These are phyloP conservation scores for Orchesellides sinensis DNA, from an alignment of 2,888 invertebrate species.

Conservation along the genomic window DNA sequence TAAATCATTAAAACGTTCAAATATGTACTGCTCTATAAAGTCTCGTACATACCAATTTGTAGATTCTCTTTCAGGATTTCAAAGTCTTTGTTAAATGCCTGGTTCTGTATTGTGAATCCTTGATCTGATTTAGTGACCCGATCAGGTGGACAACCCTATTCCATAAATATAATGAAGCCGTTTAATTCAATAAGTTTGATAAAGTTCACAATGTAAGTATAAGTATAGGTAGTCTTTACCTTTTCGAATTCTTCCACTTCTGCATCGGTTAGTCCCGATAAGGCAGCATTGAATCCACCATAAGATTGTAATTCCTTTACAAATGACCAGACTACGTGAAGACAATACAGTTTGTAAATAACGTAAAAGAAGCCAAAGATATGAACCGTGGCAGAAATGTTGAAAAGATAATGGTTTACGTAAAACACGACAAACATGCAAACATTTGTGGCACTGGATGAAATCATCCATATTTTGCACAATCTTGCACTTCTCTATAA, in stretches of 20 bases:
- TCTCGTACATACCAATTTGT: conserved; percentile 54
- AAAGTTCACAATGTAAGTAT: too few relatives aligned
- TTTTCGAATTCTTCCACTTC: conserved; percentile 69
- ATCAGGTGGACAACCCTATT: conserved; percentile 56
- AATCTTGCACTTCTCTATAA: conserved; percentile 59
- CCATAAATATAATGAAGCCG: too few relatives aligned
- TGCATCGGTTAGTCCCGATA: conserved; percentile 62
- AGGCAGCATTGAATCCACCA: conserved; percentile 66
- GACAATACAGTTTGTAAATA: conserved; percentile 55
- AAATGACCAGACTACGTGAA: conserved; percentile 62
- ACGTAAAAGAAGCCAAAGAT: conserved; percentile 40
- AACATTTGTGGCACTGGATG: conserved; percentile 8
- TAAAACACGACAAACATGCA: neutral
- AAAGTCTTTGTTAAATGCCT: conserved; percentile 64
- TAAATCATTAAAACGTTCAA: neutral
- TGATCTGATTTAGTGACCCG: neutral
- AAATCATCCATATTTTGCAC: conserved; percentile 62
- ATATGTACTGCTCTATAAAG: too few relatives aligned
- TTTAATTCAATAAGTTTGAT: too few relatives aligned
- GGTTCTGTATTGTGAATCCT: conserved; percentile 21
- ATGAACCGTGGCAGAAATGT: conserved; percentile 17
- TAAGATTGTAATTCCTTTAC: conserved; percentile 62
- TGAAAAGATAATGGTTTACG: conserved; percentile 31
- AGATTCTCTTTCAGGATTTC: conserved; percentile 53
- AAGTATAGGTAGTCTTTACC: too few relatives aligned